Evolutionary conservation across 2,113 vertebrate species (phyloP), one percentile per base, ranked within the genome.

Genomic region (Pao palembangensis): DNA sequence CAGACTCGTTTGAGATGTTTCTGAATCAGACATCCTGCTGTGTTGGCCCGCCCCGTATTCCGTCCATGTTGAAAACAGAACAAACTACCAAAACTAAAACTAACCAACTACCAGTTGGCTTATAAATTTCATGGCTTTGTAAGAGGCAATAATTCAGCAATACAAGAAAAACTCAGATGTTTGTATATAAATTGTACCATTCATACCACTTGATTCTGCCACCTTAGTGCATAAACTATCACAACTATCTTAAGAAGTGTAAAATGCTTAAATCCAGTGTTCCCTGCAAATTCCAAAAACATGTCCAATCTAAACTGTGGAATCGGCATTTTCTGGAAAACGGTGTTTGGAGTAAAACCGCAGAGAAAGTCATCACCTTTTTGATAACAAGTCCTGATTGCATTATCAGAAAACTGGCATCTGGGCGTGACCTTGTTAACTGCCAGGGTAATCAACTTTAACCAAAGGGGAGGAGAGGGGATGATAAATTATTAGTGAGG

Each of bases 341-440:
- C 90, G 93, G 91, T 93, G 94, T 93, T 91, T 91, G 91, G 93
- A 93, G n/a, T 94, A 73, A 93, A 94, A 93, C 89, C 84, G 65
- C 92, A 55, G 67, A 56, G 73, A 61, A 80, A 95, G 95, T 98
- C 95, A 95, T 96, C 95, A 95, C 95, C 95, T 96, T 93, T 92
- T 73, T 75, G 55, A 58, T 71, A 75, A 55, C 58, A 15, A 92
- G 91, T 94, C 92, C 93, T 96, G 93, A 96, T 95, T 94, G 93
- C 93, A 96, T 98, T 96, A 98, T 99, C 95, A 97, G 93, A 96
- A 96, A 94, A 92, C 94, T 98, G 94, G 95, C 96, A 97, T 97
- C 95, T 97, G 96, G 95, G 95, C 93, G 94, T 98, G 96, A 99
- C 96, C 96, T 98, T 98, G 95, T 98, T 98, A 99, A 98, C 96